Evolutionary conservation across 2,797 vertebrate species (phyloP), one percentile per base, ranked within the genome.

Genomic region (Dromococcyx pavoninus): DNA sequence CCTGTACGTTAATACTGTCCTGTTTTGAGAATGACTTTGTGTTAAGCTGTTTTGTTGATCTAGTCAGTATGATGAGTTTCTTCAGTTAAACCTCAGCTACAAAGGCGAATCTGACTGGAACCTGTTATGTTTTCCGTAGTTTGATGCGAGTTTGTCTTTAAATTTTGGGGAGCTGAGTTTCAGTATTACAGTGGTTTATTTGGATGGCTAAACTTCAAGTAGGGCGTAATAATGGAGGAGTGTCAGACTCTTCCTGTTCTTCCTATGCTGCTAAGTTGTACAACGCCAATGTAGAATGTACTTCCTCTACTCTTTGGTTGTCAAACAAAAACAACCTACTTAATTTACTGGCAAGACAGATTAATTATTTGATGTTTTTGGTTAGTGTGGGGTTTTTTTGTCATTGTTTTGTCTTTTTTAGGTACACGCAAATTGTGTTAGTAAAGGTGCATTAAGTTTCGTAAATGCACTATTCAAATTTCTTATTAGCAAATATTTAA

Each of bases 61-160:
- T 54, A 9, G 39, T 32, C 17, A 17, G 11, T 41, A 3, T 19
- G 5, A 16, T 51, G 51, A 48, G 33, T 83, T 76, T 39, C 43
- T 78, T 54, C 58, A 53, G 37, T n/a, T 60, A 33, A 71, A 22
- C 9, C 12, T 33, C 30, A 53, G 60, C 27, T 62, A 9, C 35
- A 61, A 76, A 32, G 21, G n/a, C 0, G 1, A 62, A 19, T 39
- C 19, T 43, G 37, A 4, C 14, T 87, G 51, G 77, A 83, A n/a
- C 17, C 0, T 2, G 4, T 51, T 4, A 15, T 60, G 2, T 37
- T 53, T 84, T 72, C 32, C 10, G 1, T 6, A 16, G 25, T 44
- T 54, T 32, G 25, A 30, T 54, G 17, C 1, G 2, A 56, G 2
- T 24, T 11, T 27, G 11, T 50, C 32, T 85, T 43, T 74, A 67